Evolutionary conservation across 2,113 vertebrate genomes (phyloP).

Genomic region (Rostratula benghalensis): DNA sequence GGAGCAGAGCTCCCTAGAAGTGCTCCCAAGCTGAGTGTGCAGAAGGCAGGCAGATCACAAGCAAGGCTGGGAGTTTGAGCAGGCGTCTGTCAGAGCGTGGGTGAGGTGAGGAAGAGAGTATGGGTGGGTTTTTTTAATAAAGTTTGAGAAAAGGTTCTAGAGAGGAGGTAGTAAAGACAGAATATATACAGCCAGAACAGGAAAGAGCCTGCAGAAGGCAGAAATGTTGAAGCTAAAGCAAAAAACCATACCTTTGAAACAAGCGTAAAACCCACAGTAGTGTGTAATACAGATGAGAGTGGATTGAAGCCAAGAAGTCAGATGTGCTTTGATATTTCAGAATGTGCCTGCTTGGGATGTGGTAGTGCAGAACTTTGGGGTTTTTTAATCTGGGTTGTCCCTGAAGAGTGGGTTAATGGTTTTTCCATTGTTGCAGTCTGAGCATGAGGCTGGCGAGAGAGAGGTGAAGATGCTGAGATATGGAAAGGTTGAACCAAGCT

Average conservation of each 20-base stretch:
- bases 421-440: neutral
- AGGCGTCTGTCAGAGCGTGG: rapidly evolving
- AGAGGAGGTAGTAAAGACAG: neutral
- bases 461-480: neutral
- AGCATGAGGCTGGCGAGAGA: neutral
- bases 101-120: neutral
- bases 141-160: neutral
- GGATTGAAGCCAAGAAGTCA: neutral
- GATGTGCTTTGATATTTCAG: neutral
- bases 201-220: neutral
- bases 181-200: neutral
- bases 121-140: neutral
- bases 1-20: neutral
- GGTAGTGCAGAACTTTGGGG: neutral
- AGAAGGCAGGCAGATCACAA: neutral
- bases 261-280: neutral
- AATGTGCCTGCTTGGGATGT: neutral
- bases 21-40: neutral
- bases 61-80: neutral
- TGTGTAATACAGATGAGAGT: neutral
- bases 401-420: neutral
- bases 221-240: neutral
- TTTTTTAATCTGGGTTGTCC: neutral
- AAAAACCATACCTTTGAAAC: neutral
- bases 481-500: neutral